Conservation (phyloP, 2,113 vertebrate species). For the Taxidea taxus region DNA sequence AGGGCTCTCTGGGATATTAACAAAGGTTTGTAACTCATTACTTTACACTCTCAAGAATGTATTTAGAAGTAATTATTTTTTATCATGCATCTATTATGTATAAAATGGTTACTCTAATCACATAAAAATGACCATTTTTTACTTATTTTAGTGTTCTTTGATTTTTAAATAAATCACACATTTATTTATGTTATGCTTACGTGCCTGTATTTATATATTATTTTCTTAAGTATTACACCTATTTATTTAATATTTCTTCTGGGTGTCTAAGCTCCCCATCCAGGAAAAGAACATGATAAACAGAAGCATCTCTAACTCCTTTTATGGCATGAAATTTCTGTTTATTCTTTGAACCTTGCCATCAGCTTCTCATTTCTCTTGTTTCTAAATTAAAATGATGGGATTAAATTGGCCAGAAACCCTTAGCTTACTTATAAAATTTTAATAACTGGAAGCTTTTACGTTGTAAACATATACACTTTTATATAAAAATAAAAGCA, state of each 20-base stretch:
- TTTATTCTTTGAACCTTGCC: neutral
- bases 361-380: neutral
- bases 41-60: neutral
- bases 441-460: constrained; percentile 28
- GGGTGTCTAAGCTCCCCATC: neutral
- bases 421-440: constrained; percentile 5
- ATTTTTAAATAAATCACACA: neutral
- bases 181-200: neutral
- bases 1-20: neutral
- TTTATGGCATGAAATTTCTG: neutral
- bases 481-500: neutral
- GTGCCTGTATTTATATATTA: neutral
- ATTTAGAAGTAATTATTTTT: constrained; percentile 17
- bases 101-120: neutral
- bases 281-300: neutral
- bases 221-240: neutral
- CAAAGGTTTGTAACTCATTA: neutral
- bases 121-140: neutral
- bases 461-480: neutral
- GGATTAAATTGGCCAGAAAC: constrained; percentile 3
- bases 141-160: neutral
- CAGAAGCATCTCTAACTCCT: neutral
- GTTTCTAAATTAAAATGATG: constrained; percentile 24
- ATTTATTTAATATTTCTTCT: neutral
- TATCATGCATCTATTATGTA: neutral